Conservation (phyloP, 2,113 vertebrate genomes). For the Brachyhypopomus occidentalis region DNA sequence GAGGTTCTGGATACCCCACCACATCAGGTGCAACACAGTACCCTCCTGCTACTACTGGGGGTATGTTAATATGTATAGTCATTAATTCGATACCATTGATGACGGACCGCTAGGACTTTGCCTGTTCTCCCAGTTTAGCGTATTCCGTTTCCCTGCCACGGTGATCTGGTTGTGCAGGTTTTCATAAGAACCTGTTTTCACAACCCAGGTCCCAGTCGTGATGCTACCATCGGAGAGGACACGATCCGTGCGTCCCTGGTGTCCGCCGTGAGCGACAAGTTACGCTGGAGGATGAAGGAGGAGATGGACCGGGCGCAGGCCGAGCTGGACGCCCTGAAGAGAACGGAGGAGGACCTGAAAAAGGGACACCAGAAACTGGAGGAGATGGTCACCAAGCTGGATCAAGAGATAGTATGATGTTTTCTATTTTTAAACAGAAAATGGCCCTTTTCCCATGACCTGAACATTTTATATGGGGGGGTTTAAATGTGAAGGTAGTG, state of each 20-base stretch:
- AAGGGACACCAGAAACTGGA: conserved; percentile 97
- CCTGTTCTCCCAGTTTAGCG: no score
- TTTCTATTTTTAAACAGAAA: not conserved
- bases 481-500: no score
- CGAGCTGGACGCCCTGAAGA: conserved; percentile 93
- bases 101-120: no score
- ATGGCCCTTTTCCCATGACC: not conserved
- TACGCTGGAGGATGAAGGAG: conserved; percentile 97
- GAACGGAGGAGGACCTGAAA: conserved; percentile 95
- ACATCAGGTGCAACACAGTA: conserved; percentile 83
- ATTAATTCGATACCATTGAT: not conserved
- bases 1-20: conserved; percentile 81
- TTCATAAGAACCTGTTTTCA: not conserved
- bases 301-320: conserved; percentile 98
- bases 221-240: conserved; percentile 95
- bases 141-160: no score
- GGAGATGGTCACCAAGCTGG: conserved; percentile 92
- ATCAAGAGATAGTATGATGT: conserved; percentile 92
- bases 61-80: conserved; percentile 61
- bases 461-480: no score
- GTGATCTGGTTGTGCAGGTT: no score
- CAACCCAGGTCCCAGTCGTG: conserved; percentile 82
- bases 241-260: conserved; percentile 96
- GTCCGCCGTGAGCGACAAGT: conserved; percentile 94
- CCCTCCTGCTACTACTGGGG: conserved; percentile 84